Base-by-base conservation (phyloP, 2,797 vertebrate species). In the Champsocephalus esox region DNA sequence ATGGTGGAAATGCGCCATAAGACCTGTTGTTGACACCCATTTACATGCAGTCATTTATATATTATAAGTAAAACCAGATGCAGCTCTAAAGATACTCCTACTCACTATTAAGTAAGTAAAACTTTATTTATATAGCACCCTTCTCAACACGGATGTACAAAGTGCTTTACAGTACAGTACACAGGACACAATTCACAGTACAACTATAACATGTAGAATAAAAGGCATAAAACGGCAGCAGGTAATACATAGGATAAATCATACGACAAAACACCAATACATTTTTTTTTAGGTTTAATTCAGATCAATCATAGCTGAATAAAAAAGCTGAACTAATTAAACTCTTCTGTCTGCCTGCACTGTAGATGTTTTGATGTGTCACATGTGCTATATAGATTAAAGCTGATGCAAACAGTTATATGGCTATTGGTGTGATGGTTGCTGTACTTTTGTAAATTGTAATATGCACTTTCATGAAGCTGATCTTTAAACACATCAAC, bases 1-100 rank as follows among this genome's bases (percentile, higher is more conserved):
- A 24, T 24, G 24, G 24, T 24, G 24, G 24, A 24, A 24, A 24
- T 24, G 24, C 24, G 24, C 24, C 24, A 24, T 24, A 32, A 63
- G 19, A 59, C 32, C 34, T 32, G 28, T 28, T 60, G 51, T 19
- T 62, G 44, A 59, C 50, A 44, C 49, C 19, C 28, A 10, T 82
- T 70, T 66, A 62, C 70, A 63, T 43, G 7, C n/a, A 44, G 45
- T 34, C 14, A 21, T 21, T 2, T 21, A 21, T 21, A 21, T 21
- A 21, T 72, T 65, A 21, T 48, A 41, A 32, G 56, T 34, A 3
- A 8, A 43, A 56, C 14, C 9, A 64, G 32, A 43, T 17, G 9
- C 49, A 56, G 10, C 5, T 24, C 34, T 52, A 3, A 71, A 41
- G 59, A 24, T 61, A 17, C 70, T 28, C 28, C 41, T 48, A 1